Percentiles rank a stretch among this genome's conserved stretches.
Conservation (phyloP, 1,140 invertebrate species). For the Drosophila paulistorum region DNA sequence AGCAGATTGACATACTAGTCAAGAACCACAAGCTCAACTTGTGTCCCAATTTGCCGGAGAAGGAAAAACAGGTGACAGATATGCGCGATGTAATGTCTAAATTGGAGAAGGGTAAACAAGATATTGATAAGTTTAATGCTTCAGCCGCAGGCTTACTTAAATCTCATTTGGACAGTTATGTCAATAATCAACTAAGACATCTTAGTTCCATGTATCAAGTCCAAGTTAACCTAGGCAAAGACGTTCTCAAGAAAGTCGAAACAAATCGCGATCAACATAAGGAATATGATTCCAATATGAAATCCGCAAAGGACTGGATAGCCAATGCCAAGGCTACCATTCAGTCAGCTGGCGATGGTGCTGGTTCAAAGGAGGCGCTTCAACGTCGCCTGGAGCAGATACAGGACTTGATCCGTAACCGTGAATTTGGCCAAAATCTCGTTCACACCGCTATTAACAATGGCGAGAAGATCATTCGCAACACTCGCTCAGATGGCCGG, state of each 20-base stretch:
- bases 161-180: slow-evolving; percentile 94
- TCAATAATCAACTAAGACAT: slow-evolving; percentile 95
- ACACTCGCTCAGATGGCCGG: slow-evolving; percentile 93
- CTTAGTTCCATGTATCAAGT: slow-evolving; percentile 96
- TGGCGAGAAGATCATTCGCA: slow-evolving; percentile 95
- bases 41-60: slow-evolving; percentile 91
- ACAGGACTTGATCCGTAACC: slow-evolving; percentile 91
- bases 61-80: slow-evolving; percentile 92
- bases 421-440: slow-evolving; percentile 95
- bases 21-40: slow-evolving; percentile 95
- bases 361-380: slow-evolving; percentile 92
- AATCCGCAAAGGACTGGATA: slow-evolving; percentile 94
- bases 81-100: slow-evolving; percentile 90
- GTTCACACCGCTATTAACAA: slow-evolving; percentile 95
- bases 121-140: slow-evolving; percentile 93
- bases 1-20: slow-evolving; percentile 95
- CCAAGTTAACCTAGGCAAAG: slow-evolving; percentile 94
- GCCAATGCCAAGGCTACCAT: slow-evolving; percentile 93
- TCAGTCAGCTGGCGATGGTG: slow-evolving; percentile 91
- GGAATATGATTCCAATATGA: slow-evolving; percentile 91
- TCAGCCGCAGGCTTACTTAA: slow-evolving; percentile 89
- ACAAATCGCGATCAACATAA: slow-evolving; percentile 94
- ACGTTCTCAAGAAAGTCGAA: slow-evolving; percentile 96
- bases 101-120: slow-evolving; percentile 90
- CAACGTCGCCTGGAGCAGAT: slow-evolving; percentile 92